Evolutionary conservation across 1,140 invertebrate species (phyloP).

Genomic region (Drosophila subobscura): DNA sequence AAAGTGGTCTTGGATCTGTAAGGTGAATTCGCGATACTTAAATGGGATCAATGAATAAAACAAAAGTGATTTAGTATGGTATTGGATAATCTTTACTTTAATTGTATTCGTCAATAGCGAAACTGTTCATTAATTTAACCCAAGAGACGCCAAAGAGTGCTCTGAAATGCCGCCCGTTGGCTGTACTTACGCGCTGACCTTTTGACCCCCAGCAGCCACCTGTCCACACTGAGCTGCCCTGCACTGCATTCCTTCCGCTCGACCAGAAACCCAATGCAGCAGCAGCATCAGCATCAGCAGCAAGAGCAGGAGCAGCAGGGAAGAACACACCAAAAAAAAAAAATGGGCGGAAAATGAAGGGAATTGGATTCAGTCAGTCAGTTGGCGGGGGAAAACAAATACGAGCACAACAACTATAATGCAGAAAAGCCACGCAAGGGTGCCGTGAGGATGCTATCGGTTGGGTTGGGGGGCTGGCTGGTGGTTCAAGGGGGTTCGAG

Average conservation of each 20-base stretch:
- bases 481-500: background rate
- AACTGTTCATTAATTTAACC: no score
- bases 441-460: no score
- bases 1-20: background rate
- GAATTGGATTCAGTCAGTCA: constrained; percentile 29
- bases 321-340: no score
- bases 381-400: constrained; percentile 18
- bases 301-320: background rate
- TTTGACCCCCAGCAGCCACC: background rate
- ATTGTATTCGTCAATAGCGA: background rate
- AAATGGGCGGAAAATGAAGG: constrained; percentile 10
- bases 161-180: background rate
- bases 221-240: background rate
- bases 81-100: no score
- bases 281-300: no score
- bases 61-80: no score
- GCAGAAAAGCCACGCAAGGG: constrained; percentile 3
- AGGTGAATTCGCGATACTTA: no score
- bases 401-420: constrained; percentile 9
- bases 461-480: no score
- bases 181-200: constrained; percentile 10
- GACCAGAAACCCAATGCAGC: constrained; percentile 56
- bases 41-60: no score
- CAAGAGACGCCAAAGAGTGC: background rate
- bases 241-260: constrained; percentile 30